Evolutionary conservation across 1,140 invertebrate genomes (phyloP).

Genomic region (Pseudoatta argentina): DNA sequence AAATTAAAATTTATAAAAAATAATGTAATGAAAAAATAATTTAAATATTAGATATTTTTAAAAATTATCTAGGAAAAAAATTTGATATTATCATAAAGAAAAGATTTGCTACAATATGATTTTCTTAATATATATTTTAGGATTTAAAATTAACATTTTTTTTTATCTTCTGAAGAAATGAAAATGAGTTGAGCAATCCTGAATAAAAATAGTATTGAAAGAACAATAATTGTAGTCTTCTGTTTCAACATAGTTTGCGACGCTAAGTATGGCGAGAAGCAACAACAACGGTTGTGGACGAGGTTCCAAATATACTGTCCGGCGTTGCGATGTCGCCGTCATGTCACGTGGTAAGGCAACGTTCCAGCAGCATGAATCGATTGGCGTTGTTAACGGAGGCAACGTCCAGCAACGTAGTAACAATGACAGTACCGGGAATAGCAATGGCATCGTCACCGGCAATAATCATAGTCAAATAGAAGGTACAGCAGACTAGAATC

Average conservation of each 20-base stretch:
- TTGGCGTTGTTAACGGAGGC: constrained; percentile 65
- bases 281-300: constrained; percentile 40
- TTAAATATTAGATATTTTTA: background rate
- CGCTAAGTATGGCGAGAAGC: constrained; percentile 66
- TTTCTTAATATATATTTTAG: background rate
- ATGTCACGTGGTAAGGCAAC: constrained; percentile 59
- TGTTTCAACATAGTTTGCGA: background rate
- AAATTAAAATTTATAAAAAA: background rate
- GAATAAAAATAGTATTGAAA: background rate
- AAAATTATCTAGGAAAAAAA: background rate
- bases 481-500: constrained; percentile 67
- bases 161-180: background rate
- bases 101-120: background rate
- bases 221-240: background rate
- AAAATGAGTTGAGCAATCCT: background rate
- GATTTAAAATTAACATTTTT: background rate
- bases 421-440: constrained; percentile 45
- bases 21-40: background rate
- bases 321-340: constrained; percentile 62
- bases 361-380: constrained; percentile 60
- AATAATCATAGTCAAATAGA: constrained; percentile 63
- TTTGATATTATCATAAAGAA: background rate
- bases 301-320: constrained; percentile 57
- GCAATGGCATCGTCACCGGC: constrained; percentile 38
- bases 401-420: constrained; percentile 61